Evolutionary conservation across 1,140 invertebrate species (phyloP).

Genomic region (Acyrthosiphon pisum): DNA sequence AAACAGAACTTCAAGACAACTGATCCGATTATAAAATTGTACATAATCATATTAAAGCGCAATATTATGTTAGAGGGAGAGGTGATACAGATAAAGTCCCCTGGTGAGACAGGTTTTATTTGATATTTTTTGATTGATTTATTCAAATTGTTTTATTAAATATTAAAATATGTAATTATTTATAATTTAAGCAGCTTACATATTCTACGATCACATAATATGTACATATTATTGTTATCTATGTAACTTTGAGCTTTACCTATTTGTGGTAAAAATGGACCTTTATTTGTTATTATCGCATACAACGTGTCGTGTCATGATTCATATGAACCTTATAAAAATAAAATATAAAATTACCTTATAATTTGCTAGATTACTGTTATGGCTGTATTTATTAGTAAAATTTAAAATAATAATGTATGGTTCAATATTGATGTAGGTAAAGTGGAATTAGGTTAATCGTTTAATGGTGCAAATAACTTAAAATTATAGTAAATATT

Average conservation of each 20-base stretch:
- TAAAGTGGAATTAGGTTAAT: too few relatives aligned
- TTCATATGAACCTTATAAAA: not conserved
- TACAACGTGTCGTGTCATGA: not conserved
- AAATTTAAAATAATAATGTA: not conserved
- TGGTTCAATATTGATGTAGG: too few relatives aligned
- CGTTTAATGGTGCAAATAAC: too few relatives aligned
- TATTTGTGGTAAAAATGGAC: not conserved
- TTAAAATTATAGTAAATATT: too few relatives aligned
- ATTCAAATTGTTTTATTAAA: too few relatives aligned
- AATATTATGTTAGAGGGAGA: not conserved
- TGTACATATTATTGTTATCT: not conserved
- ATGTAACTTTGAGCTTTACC: not conserved
- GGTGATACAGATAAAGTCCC: too few relatives aligned
- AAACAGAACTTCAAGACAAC: not conserved
- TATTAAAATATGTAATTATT: too few relatives aligned
- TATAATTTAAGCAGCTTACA: too few relatives aligned
- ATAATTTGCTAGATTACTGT: not conserved
- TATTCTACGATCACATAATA: not conserved
- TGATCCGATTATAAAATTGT: not conserved
- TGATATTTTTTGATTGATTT: too few relatives aligned
- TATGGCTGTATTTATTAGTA: not conserved
- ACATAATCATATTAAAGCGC: not conserved
- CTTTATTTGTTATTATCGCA: not conserved
- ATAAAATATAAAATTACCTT: not conserved
- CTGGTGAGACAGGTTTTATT: not conserved